These are phyloP conservation scores for Pocillopora damicornis DNA, from an alignment of 64 coral and sea anemone species.

Conservation along the genomic window DNA sequence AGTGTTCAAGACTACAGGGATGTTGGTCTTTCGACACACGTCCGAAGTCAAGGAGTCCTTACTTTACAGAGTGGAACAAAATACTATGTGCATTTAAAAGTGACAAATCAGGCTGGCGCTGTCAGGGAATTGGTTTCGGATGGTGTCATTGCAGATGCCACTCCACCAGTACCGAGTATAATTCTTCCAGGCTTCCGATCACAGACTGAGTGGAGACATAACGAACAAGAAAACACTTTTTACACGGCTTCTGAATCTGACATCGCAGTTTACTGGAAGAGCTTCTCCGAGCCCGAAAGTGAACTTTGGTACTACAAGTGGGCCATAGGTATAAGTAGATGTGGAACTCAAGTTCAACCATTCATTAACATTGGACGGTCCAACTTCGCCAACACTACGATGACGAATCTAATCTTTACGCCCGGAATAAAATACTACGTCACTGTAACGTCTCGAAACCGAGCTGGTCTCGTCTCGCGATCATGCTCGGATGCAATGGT, in stretches of 20 bases:
- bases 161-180: slow-evolving; percentile 50
- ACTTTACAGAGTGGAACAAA: slow-evolving; percentile 46
- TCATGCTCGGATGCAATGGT: slow-evolving; percentile 62
- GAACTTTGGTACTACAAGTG: slow-evolving; percentile 82
- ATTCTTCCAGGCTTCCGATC: slow-evolving; percentile 30
- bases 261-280: slow-evolving; percentile 37
- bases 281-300: slow-evolving; percentile 56
- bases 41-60: slow-evolving; percentile 27
- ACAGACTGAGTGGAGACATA: slow-evolving; percentile 43
- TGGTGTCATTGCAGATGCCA: slow-evolving; percentile 72
- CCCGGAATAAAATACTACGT: slow-evolving; percentile 60
- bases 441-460: slow-evolving; percentile 60
- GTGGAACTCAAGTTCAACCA: slow-evolving; percentile 75
- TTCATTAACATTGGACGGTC: slow-evolving; percentile 63
- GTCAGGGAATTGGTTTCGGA: slow-evolving; percentile 58
- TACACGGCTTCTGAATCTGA: slow-evolving; percentile 18
- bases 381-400: slow-evolving; percentile 54
- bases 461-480: slow-evolving; percentile 41
- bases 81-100: slow-evolving; percentile 53
- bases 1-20: slow-evolving; percentile 43
- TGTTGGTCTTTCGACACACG: slow-evolving; percentile 54
- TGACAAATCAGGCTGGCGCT: slow-evolving; percentile 64
- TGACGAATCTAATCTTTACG: slow-evolving; percentile 17
- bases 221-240: slow-evolving; percentile 24
- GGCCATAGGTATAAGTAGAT: slow-evolving; percentile 60